Base-by-base conservation (phyloP, 1,140 invertebrate species). In the Liolophura sinensis region DNA sequence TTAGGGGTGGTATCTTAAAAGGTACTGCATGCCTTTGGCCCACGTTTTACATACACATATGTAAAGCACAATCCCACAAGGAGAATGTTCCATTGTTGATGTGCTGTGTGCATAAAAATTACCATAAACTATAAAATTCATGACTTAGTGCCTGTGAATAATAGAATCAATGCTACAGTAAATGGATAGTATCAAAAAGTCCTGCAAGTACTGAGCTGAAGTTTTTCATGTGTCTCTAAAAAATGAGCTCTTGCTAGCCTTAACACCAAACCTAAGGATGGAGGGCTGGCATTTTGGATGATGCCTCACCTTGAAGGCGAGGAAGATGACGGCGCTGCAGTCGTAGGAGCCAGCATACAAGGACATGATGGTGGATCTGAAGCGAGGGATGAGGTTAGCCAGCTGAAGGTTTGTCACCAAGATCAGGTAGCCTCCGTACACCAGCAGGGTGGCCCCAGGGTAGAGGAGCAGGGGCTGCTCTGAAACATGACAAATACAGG, bases 371-470 rank as follows among this genome's bases (percentile, higher is more conserved):
- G 64, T 73, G 16, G 68, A 73, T 46, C 64, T 60, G 3, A 60
- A 62, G 0, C 51, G 24, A 3, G 68, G 68, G 15, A 73, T 49
- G 18, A 73, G 65, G 3, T 59, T 49, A n/a, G 58, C 64, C 11
- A 70, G 14, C 62, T 70, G 71, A 12, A 70, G 47, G 48, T 73
- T 73, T 18, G 68, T 67, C 40, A 73, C 12, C 16, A 70, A 57
- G n/a, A 73, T 54, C 48, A 68, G 47, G 54, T 70, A 73, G 12
- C 62, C 65, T 11, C 65, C 71, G 50, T 67, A 73, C 14, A 60
- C 54, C 27, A 62, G 49, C 14, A 64, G 60, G 20, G 67, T 65
- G 50, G 65, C 63, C 9, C 68, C 68, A 15, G 71, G 71, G 48
- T 62, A 70, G 59, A 70, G 58, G 58, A 72, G 27, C 48, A 62